Conservation (phyloP, 2,797 vertebrate genomes). For the Spizella passerina region DNA sequence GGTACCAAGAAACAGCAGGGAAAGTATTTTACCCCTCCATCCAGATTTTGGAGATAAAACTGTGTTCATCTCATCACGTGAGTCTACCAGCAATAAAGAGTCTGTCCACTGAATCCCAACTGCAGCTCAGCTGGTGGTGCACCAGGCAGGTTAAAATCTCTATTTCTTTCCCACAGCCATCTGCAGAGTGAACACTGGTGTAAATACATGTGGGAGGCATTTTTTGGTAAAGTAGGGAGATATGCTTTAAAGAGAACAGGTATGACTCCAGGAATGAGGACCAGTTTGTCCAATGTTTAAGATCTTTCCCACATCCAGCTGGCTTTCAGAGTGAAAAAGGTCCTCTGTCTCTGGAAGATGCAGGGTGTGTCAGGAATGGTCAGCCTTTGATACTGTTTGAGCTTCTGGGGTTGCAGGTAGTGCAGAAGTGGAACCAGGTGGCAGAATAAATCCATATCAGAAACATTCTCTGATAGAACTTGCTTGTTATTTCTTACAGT, state of each 20-base stretch:
- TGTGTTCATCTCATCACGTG: neutral
- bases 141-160: neutral
- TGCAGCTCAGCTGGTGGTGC: neutral
- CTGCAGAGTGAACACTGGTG: neutral
- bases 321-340: neutral
- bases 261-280: neutral
- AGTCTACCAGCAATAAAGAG: neutral
- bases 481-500: neutral
- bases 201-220: neutral
- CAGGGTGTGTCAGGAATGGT: neutral
- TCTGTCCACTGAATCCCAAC: neutral
- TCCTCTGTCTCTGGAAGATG: neutral
- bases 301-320: neutral
- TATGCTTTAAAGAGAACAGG: neutral
- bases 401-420: neutral
- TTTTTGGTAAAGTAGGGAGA: neutral
- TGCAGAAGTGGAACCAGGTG: neutral
- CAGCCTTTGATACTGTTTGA: neutral
- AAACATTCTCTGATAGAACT: neutral
- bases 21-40: neutral
- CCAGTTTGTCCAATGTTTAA: neutral
- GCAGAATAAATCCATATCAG: neutral
- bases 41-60: neutral
- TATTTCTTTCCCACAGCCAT: slow-evolving; percentile 18
- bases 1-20: neutral